A percentile compares a stretch with the other conserved stretches of the same genome.
phyloP scores from a whole-genome alignment of 37 sponge, comb jelly and placozoan genomes.

The Beroe forskalii region DNA sequence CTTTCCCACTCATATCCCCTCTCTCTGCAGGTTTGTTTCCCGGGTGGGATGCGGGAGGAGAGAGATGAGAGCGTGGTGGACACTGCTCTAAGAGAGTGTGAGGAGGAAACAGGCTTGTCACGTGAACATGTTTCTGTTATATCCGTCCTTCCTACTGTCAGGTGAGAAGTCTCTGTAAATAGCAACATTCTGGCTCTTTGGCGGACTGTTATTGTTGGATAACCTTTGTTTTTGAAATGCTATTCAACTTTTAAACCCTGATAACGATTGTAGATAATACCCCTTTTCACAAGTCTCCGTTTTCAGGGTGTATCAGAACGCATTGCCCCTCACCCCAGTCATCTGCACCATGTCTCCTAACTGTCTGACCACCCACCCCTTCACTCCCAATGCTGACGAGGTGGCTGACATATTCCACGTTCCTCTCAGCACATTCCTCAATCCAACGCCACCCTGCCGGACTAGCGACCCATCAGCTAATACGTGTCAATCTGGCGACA shows the following conservation, averaged over 20 bases:
- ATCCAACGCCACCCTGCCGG: background rate
- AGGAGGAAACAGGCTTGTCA: background rate
- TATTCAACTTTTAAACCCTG: no score
- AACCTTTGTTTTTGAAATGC: no score
- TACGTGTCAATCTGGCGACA: no score
- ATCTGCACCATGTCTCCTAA: background rate
- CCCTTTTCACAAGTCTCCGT: no score
- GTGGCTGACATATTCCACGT: slow-evolving; percentile 46
- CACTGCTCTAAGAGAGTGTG: slow-evolving; percentile 46
- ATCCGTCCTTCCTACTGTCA: slow-evolving; percentile 12
- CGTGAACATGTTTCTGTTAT: background rate
- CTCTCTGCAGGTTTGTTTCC: slow-evolving; percentile 40
- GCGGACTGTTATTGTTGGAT: no score
- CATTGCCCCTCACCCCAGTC: slow-evolving; percentile 1
- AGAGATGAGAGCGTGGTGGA: background rate
- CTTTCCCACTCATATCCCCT: no score
- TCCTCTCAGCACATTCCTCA: background rate
- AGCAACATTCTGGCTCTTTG: no score
- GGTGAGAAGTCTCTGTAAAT: no score
- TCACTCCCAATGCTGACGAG: background rate
- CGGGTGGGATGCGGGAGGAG: slow-evolving; percentile 40
- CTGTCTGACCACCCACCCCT: background rate
- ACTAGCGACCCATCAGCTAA: background rate
- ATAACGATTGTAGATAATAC: no score
- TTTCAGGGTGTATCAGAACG: slow-evolving; percentile 22